phyloP scores from a whole-genome alignment of 2,113 vertebrate species.

The Turdus rufiventris region DNA sequence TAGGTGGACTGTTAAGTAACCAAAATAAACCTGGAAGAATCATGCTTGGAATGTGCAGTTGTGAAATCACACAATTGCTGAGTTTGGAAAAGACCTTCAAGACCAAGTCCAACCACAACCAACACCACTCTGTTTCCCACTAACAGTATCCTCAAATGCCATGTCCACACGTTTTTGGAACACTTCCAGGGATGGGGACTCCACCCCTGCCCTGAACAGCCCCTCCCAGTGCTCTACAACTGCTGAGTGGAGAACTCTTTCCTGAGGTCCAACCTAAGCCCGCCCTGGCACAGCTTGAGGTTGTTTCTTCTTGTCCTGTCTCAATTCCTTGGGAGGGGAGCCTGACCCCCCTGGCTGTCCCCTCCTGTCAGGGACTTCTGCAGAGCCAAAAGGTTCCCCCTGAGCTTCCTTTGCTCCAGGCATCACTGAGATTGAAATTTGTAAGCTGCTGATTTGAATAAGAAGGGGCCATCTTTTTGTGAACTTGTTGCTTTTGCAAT shows the following conservation, averaged over 20 bases:
- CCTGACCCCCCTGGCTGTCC: not conserved
- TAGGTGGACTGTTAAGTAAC: not conserved
- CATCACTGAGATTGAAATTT: not conserved
- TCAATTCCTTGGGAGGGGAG: not conserved
- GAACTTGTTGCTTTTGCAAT: not conserved
- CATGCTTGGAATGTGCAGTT: not conserved
- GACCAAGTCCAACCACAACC: not conserved
- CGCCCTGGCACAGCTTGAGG: not conserved
- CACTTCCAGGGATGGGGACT: not conserved
- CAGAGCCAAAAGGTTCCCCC: not conserved
- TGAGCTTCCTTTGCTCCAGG: not conserved
- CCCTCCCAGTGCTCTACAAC: not conserved
- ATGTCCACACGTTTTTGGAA: not conserved
- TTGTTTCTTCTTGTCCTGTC: not conserved
- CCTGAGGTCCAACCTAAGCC: not conserved
- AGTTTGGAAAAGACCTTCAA: not conserved
- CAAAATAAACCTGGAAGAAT: not conserved
- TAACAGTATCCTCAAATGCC: not conserved
- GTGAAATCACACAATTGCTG: fast-evolving
- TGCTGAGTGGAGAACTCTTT: too few relatives aligned
- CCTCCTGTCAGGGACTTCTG: not conserved
- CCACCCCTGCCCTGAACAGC: not conserved
- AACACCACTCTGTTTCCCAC: not conserved
- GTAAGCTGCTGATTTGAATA: not conserved
- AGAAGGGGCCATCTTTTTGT: not conserved